These are phyloP conservation scores for Herminia tarsipennalis DNA, from an alignment of 2,888 invertebrate genomes.

Conservation along the genomic window DNA sequence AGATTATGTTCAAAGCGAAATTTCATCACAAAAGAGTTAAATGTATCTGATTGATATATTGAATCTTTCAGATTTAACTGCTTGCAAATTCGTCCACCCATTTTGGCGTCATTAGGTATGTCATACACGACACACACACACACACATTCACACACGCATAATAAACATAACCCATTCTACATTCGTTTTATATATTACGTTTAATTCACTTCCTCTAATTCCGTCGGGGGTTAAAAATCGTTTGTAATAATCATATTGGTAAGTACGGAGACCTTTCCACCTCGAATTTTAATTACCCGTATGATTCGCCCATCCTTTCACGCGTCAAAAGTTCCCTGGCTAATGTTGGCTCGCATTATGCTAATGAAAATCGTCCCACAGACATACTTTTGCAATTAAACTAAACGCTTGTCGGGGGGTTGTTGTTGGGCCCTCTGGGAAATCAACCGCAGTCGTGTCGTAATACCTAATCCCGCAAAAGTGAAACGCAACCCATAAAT, in stretches of 20 bases:
- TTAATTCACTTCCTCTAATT: no score
- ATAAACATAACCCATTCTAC: no score
- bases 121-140: no score
- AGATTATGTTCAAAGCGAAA: no score
- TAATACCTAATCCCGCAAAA: slow-evolving; percentile 47
- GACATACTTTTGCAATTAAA: slow-evolving; percentile 70
- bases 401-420: slow-evolving; percentile 54
- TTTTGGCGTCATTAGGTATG: no score
- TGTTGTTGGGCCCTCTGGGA: slow-evolving; percentile 57
- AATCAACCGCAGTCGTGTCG: slow-evolving; percentile 58
- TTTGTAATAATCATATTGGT: neutral
- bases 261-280: neutral
- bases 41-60: no score
- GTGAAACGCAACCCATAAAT: slow-evolving; percentile 49
- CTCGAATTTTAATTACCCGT: slow-evolving; percentile 45
- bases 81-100: no score
- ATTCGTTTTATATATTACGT: no score
- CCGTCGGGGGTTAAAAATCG: no score
- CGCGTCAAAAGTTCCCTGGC: slow-evolving; percentile 43
- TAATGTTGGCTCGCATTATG: slow-evolving; percentile 53
- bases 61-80: no score
- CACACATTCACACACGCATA: no score
- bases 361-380: slow-evolving; percentile 62
- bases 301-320: slow-evolving; percentile 35
- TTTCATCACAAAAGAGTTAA: no score